Base-by-base conservation (phyloP, 2,113 vertebrate species). In the Bubo bubo region DNA sequence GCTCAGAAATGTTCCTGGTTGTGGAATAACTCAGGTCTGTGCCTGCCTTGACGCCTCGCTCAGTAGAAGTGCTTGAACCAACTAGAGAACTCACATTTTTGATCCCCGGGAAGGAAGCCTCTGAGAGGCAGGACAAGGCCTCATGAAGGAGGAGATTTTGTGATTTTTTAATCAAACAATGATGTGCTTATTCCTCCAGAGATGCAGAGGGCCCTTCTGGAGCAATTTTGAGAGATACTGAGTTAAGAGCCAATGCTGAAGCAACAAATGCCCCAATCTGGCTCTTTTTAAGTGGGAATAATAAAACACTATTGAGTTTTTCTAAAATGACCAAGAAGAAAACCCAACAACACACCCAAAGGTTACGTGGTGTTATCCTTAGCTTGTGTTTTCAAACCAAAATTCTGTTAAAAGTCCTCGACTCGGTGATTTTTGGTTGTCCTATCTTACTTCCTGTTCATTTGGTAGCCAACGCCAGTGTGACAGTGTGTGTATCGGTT, bases 301-400 rank as follows among this genome's bases (percentile, higher is more conserved):
- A 27, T 52, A 86, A 63, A 73, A 41, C 10, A 20, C 1, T 34
- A 9, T 39, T 60, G 63, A 34, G 27, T 13, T 76, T 62, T 49
- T 77, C 13, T 63, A 12, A 55, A 71, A 10, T 76, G 3, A 19
- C 2, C 4, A 27, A 68, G 22, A 34, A 59, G 13, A 77, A 67
- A 68, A 16, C 7, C 7, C 10, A 39, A 0, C 0, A 1, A 5
- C 8, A 8, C 28, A 16, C 11, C 18, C 26, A 35, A 30, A 14
- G 18, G 5, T 28, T 47, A 21, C 34, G 20, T 26, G 59, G 17
- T 4, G 1, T 37, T 71, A 11, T 10, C 9, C 11, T 70, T n/a
- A 50, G 34, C 13, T 45, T 21, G 4, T 71, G 11, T 56, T 79
- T 67, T 55, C 67, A 39, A 35, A 39, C 9, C 17, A 32, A n/a